Evolutionary conservation across 1,140 invertebrate species (phyloP).

Genomic region (Pseudomyrmex sp.): DNA sequence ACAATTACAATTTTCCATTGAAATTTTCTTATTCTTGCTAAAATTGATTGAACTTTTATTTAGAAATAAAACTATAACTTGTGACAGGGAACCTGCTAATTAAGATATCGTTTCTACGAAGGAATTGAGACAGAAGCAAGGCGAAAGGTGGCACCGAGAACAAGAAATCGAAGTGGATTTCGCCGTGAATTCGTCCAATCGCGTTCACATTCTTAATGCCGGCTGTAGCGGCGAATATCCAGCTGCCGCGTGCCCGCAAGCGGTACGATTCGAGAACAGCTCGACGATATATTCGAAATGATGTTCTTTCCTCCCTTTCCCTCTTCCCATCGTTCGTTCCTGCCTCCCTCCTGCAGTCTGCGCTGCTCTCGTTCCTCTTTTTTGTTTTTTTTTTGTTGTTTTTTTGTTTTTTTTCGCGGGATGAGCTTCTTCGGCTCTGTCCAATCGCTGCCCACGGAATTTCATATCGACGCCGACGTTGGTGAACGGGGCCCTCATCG

Average conservation of each 20-base stretch:
- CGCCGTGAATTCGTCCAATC: constrained; percentile 56
- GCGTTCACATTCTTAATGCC: constrained; percentile 62
- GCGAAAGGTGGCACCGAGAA: background rate
- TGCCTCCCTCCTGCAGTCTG: background rate
- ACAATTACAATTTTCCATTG: background rate
- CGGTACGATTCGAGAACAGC: constrained; percentile 58
- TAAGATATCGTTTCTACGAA: constrained; percentile 18
- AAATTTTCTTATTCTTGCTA: background rate
- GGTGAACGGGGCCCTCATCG: constrained; percentile 58
- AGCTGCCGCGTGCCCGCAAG: constrained; percentile 58
- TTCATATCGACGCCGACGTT: constrained; percentile 70
- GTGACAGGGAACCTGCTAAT: background rate
- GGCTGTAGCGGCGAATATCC: constrained; percentile 56
- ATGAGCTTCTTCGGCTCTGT: constrained; percentile 33
- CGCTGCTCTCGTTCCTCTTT: constrained; percentile 1
- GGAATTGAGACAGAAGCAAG: background rate
- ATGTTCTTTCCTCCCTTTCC: background rate
- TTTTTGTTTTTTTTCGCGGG: constrained; percentile 1
- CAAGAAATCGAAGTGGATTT: constrained; percentile 5
- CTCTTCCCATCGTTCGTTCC: background rate
- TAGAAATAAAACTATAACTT: too few relatives aligned
- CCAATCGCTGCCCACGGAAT: constrained; percentile 76
- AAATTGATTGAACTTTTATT: background rate
- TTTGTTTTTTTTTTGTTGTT: background rate
- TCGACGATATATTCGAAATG: constrained; percentile 66